Evolutionary conservation across 2,113 vertebrate species (phyloP).

Genomic region (Hymenochirus boettgeri): DNA sequence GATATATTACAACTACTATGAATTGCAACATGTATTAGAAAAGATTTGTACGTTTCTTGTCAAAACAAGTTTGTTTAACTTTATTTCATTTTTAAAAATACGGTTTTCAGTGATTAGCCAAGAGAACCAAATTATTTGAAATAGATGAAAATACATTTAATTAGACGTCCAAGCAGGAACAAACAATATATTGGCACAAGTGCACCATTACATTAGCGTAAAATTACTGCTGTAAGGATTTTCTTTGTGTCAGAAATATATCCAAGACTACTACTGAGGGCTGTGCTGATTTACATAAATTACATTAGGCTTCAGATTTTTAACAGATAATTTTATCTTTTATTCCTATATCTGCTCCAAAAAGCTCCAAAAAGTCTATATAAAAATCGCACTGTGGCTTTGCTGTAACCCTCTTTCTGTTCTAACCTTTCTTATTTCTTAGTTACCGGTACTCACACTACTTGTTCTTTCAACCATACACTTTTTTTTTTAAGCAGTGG

Average conservation of each 20-base stretch:
- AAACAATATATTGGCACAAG: not conserved
- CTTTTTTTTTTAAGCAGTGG: no score
- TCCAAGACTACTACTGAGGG: slow-evolving; percentile 16
- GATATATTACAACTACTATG: no score
- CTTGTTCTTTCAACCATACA: no score
- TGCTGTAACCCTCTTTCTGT: no score
- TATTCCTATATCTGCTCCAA: slow-evolving; percentile 9
- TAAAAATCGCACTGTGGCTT: no score
- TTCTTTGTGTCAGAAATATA: slow-evolving; percentile 22
- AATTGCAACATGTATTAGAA: no score
- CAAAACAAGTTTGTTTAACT: no score
- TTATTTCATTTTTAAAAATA: no score
- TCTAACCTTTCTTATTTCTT: no score
- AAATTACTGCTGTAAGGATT: slow-evolving; percentile 21
- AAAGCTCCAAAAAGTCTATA: not conserved
- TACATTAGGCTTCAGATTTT: slow-evolving; percentile 24
- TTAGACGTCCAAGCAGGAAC: not conserved
- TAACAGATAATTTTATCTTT: slow-evolving; percentile 27
- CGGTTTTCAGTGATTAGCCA: no score
- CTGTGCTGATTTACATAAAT: slow-evolving; percentile 29
- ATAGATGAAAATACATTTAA: slow-evolving; percentile 10
- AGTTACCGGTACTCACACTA: no score
- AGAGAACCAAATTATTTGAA: not conserved
- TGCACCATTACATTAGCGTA: not conserved
- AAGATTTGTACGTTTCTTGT: no score